These are phyloP conservation scores for Lytechinus variegatus DNA, from an alignment of 35 echinoderm and acorn worm species.

Conservation along the genomic window DNA sequence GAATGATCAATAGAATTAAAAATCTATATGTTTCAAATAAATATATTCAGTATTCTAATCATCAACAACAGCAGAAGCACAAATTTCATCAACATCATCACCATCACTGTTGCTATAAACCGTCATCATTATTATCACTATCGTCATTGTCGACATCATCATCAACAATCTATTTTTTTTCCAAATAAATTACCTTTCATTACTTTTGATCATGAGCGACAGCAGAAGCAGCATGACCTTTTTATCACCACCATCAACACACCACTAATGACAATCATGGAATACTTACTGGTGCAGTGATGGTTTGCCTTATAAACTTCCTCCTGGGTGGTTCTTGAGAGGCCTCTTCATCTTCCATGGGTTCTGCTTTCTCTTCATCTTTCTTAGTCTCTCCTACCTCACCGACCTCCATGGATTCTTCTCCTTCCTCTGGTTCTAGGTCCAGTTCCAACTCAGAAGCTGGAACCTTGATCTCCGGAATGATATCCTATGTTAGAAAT, in stretches of 20 bases:
- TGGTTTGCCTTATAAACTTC: slow-evolving; percentile 30
- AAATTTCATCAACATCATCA: not conserved
- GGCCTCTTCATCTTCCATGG: slow-evolving; percentile 28
- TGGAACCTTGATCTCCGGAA: slow-evolving; percentile 85
- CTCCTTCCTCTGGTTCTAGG: slow-evolving; percentile 61
- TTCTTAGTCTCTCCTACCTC: not conserved
- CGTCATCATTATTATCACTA: no score
- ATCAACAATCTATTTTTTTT: no score
- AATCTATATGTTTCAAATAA: no score
- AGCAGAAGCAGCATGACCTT: no score
- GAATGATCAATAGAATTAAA: no score
- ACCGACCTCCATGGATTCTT: slow-evolving; percentile 28
- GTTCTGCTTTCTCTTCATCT: slow-evolving; percentile 51
- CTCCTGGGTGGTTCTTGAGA: not conserved
- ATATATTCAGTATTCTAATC: no score
- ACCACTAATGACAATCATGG: not conserved
- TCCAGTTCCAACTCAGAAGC: slow-evolving; percentile 12
- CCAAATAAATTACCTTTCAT: no score
- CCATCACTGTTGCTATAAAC: not conserved
- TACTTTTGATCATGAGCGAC: no score
- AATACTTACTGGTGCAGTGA: not conserved
- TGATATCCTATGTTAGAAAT: slow-evolving; percentile 66
- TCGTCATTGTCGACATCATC: no score
- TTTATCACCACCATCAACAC: no score
- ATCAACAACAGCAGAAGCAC: no score